A percentile compares a stretch with the other conserved stretches of the same genome.
Conservation (phyloP, 2,888 invertebrate genomes). For the Chymomyza fuscimana region DNA sequence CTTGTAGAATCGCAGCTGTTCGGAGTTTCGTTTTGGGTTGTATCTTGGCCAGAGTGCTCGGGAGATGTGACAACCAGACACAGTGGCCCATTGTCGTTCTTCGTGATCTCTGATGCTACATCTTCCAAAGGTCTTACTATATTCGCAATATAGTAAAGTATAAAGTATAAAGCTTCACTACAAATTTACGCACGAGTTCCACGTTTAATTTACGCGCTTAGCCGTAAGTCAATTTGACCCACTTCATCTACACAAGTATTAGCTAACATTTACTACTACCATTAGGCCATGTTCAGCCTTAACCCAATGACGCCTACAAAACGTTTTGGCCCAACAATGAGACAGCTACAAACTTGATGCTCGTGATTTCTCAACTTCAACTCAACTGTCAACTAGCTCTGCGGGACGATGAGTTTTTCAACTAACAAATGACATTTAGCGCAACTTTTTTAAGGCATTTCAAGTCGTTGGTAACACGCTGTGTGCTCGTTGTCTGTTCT, state of each 20-base stretch:
- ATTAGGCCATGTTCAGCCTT: conserved; percentile 13
- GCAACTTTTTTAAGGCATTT: conserved; percentile 14
- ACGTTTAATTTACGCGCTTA: too few relatives aligned
- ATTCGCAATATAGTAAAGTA: too few relatives aligned
- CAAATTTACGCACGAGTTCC: too few relatives aligned
- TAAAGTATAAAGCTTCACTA: too few relatives aligned
- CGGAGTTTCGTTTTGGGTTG: too few relatives aligned
- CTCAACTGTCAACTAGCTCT: conserved; percentile 13
- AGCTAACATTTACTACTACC: background rate
- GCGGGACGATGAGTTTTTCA: background rate
- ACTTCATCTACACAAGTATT: conserved; percentile 7
- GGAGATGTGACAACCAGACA: too few relatives aligned
- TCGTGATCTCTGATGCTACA: too few relatives aligned
- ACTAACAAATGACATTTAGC: conserved; percentile 23
- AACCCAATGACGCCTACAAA: conserved; percentile 4
- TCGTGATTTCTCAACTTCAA: conserved; percentile 18
- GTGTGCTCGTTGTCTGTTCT: conserved; percentile 2
- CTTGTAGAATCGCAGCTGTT: too few relatives aligned
- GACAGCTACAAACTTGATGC: conserved; percentile 2
- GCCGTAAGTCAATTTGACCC: background rate
- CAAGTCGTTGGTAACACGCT: conserved; percentile 9
- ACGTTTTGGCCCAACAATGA: conserved; percentile 7
- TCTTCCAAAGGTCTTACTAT: too few relatives aligned
- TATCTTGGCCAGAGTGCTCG: too few relatives aligned
- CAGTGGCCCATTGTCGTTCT: too few relatives aligned